A percentile compares a stretch with the other conserved stretches of the same genome.
These are phyloP conservation scores for Oreocharis arfaki DNA, from an alignment of 2,113 vertebrate species.

Conservation along the genomic window DNA sequence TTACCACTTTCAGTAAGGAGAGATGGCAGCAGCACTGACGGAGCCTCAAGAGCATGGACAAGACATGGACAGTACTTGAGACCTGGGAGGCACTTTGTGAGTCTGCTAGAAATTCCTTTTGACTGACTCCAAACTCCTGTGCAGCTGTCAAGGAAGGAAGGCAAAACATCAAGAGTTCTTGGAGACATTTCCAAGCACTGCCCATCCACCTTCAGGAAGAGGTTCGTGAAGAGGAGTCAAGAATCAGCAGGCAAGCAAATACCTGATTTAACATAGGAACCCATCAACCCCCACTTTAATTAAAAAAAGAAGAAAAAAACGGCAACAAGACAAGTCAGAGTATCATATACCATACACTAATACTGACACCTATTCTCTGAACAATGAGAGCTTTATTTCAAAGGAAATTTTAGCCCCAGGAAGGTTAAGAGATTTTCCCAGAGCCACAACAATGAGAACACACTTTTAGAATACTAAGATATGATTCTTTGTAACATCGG, in stretches of 20 bases:
- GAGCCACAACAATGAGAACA: neutral
- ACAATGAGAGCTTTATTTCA: neutral
- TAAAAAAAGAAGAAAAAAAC: neutral
- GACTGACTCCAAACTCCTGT: conserved; percentile 77
- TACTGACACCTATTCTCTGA: neutral
- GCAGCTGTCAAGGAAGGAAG: conserved; percentile 69
- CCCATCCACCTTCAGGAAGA: neutral
- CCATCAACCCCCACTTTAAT: neutral
- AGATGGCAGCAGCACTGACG: conserved; percentile 95
- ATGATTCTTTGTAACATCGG: neutral
- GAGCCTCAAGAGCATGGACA: conserved; percentile 90
- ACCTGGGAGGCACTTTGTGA: conserved; percentile 32
- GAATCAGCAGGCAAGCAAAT: neutral
- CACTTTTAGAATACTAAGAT: neutral
- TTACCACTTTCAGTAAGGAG: conserved; percentile 89
- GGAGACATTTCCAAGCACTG: neutral
- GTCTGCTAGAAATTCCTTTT: neutral
- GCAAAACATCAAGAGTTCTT: neutral
- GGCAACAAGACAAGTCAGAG: neutral
- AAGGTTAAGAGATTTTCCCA: neutral
- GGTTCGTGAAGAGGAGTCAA: neutral
- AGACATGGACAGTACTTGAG: conserved; percentile 84
- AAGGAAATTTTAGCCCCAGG: neutral
- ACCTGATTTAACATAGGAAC: neutral
- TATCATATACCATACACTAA: neutral